phyloP scores from a whole-genome alignment of 2,113 vertebrate species.

The Sapayoa aenigma region DNA sequence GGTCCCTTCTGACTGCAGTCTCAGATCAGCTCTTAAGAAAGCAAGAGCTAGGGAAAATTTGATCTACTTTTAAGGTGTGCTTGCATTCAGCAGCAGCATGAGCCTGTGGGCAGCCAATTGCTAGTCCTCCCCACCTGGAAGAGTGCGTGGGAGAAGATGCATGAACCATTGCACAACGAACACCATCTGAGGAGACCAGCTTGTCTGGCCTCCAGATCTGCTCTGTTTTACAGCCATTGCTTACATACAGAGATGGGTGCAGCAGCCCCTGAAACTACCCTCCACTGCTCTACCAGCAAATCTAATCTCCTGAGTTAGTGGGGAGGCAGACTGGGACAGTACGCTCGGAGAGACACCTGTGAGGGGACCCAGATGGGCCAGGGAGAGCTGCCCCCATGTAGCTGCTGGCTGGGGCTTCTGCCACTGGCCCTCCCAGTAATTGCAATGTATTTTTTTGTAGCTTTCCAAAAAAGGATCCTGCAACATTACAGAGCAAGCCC shows the following conservation, averaged over 20 bases:
- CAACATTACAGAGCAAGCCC: not conserved
- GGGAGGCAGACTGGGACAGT: not conserved
- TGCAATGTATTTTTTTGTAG: not conserved
- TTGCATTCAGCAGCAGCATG: not conserved
- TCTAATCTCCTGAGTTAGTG: not conserved
- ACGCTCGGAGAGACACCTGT: accelerated
- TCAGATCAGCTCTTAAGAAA: not conserved
- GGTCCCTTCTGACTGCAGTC: not conserved
- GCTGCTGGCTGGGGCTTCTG: not conserved
- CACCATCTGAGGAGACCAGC: not conserved
- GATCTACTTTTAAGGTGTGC: not conserved
- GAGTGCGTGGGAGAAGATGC: not conserved
- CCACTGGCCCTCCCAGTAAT: not conserved
- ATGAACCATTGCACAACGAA: not conserved
- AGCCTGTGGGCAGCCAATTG: accelerated
- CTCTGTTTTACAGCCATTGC: not conserved
- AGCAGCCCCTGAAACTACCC: conserved; percentile 4
- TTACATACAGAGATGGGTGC: accelerated
- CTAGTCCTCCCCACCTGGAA: not conserved
- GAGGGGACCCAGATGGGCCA: accelerated
- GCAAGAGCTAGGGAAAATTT: not conserved
- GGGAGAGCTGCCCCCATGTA: not conserved
- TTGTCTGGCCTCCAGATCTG: not conserved
- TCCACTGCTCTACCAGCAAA: conserved; percentile 3
- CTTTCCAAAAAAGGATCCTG: not conserved